Conservation (phyloP, 2,888 invertebrate genomes). For the Lepas anatifera region DNA sequence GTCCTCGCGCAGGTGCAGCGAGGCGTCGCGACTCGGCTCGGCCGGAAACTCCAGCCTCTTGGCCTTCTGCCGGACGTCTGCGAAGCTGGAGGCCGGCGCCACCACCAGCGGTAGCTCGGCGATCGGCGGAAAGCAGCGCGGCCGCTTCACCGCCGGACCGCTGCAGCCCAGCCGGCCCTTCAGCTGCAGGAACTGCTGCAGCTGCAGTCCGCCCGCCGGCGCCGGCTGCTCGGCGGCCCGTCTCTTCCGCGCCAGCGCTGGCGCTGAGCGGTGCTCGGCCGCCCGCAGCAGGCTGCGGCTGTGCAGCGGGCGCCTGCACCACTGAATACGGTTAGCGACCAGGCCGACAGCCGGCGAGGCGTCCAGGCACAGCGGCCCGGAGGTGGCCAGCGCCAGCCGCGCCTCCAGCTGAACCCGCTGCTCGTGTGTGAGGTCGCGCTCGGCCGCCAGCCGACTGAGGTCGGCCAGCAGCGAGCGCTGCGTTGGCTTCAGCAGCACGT, state of each 20-base stretch:
- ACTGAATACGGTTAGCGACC: conserved; percentile 57
- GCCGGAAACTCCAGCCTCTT: not conserved
- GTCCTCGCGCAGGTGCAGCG: conserved; percentile 4
- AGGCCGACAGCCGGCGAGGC: conserved; percentile 70
- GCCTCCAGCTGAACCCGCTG: conserved; percentile 69
- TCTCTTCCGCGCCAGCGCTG: not conserved
- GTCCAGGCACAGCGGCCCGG: conserved; percentile 77
- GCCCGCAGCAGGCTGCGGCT: not conserved
- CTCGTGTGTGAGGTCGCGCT: conserved; percentile 53
- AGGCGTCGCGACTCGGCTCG: not conserved
- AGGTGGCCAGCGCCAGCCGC: conserved; percentile 68
- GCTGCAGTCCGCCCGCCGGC: not conserved
- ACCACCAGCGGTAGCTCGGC: not conserved
- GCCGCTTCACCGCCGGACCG: not conserved
- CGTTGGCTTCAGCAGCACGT: conserved; percentile 4
- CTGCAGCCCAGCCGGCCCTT: not conserved
- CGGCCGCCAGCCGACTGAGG: conserved; percentile 45
- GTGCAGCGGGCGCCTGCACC: conserved; percentile 6
- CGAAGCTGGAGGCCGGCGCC: not conserved
- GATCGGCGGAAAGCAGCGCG: conserved; percentile 3
- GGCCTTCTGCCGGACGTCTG: not conserved
- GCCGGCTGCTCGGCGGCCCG: not conserved
- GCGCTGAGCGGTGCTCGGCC: not conserved
- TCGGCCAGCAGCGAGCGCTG: conserved; percentile 42
- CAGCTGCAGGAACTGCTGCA: not conserved